Base-by-base conservation (phyloP, 2,888 invertebrate genomes). In the Adela reaumurella region DNA sequence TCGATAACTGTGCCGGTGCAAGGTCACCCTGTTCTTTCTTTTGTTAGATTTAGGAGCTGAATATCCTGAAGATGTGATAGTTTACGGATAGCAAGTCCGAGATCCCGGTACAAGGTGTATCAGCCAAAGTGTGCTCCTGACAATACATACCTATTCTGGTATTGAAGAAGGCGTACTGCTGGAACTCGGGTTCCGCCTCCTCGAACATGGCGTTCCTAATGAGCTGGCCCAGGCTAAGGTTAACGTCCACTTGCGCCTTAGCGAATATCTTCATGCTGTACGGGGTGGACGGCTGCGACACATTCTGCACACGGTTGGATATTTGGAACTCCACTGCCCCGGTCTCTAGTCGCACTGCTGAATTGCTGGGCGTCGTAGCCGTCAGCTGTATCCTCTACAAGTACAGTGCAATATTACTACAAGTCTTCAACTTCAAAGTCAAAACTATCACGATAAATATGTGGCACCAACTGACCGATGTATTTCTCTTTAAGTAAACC, bases 121-220 rank as follows among this genome's bases (percentile, higher is more conserved):
- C n/a, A n/a, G n/a, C n/a, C n/a, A n/a, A n/a, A n/a, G n/a, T n/a
- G n/a, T n/a, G n/a, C n/a, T n/a, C n/a, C n/a, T n/a, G n/a, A n/a
- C n/a, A 24, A 24, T 24, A 58, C 67, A 79, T 61, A 71, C 92
- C 89, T 57, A 97, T 93, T 58, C 93, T 86, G 1, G 98, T 99
- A 65, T 96, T 95, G 74, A 99, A 99, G 74, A 97, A 97, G 1
- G 98, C 98, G 65, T 94, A 94, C 63, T 96, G 95, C 63, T 97
- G 97, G 66, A 97, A 97, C 67, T 99, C 98, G 0, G 96, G 91
- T 59, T 97, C 95, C 0, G 96, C 96, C 67, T 99, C 98, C 64
- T 97, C 97, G 65, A 97, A 98, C 71, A 97, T 85, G 0, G 94
- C 92, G 69, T 97, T 95, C 50, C 94, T 84, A 46, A 92, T 87